These are phyloP conservation scores for Porites australiensis DNA, from an alignment of 64 coral and sea anemone genomes.

Conservation along the genomic window DNA sequence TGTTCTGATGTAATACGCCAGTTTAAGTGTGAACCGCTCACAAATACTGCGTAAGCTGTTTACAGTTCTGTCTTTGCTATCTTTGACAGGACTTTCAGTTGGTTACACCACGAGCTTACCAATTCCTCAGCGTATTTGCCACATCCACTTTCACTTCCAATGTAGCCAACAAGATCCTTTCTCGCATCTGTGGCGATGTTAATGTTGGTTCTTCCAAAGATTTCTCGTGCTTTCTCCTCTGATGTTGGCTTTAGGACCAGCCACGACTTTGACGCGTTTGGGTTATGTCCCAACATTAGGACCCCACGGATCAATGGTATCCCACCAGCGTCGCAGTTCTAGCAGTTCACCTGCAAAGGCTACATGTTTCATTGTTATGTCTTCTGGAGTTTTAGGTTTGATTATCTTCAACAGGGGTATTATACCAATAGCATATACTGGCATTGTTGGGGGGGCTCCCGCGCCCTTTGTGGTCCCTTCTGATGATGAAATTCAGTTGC, in stretches of 20 bases:
- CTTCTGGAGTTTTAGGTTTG: constrained; percentile 42
- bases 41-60: constrained; percentile 71
- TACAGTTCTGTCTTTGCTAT: constrained; percentile 67
- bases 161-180: constrained; percentile 69
- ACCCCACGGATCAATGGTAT: constrained; percentile 47
- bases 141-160: constrained; percentile 49
- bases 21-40: constrained; percentile 60
- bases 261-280: constrained; percentile 74
- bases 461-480: too few species aligned
- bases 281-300: constrained; percentile 65
- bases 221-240: constrained; percentile 15
- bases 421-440: too few species aligned
- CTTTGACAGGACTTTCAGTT: constrained; percentile 9
- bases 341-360: constrained; percentile 61
- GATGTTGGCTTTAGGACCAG: constrained; percentile 39
- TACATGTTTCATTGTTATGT: constrained; percentile 58
- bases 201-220: constrained; percentile 56
- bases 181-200: constrained; percentile 68
- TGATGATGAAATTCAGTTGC: too few species aligned
- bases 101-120: neutral
- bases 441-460: too few species aligned
- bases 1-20: constrained; percentile 75
- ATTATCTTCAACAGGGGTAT: constrained; percentile 41
- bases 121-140: constrained; percentile 16
- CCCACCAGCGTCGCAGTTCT: constrained; percentile 21